A percentile compares a stretch with the other conserved stretches of the same genome.
phyloP scores from a whole-genome alignment of 2,888 invertebrate genomes.

The Pelosia muscerda region DNA sequence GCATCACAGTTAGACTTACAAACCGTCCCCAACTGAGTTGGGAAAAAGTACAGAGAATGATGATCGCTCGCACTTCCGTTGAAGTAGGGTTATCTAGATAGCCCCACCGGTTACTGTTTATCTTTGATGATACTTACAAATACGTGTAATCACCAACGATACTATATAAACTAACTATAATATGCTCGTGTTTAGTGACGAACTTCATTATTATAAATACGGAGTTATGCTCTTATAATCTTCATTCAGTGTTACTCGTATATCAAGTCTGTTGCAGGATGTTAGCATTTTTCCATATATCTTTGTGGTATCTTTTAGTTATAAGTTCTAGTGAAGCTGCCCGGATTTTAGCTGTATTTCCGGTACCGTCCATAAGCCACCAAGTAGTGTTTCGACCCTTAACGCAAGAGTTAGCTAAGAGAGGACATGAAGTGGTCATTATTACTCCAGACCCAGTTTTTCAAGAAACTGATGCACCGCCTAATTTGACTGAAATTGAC shows the following conservation, averaged over 20 bases:
- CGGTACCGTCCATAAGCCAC: slow-evolving; percentile 77
- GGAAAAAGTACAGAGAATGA: no score
- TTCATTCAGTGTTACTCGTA: background rate
- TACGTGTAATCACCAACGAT: no score
- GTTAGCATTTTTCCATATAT: background rate
- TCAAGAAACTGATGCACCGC: slow-evolving; percentile 51
- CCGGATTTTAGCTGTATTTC: slow-evolving; percentile 58
- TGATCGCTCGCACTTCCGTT: no score
- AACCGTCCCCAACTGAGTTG: no score
- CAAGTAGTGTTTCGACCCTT: slow-evolving; percentile 74
- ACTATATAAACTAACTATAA: no score
- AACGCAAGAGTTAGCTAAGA: slow-evolving; percentile 66
- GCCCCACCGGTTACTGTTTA: no score
- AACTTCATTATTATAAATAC: background rate
- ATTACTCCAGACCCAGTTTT: slow-evolving; percentile 74
- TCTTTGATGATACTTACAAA: no score
- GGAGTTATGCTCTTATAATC: background rate
- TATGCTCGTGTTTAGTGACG: background rate
- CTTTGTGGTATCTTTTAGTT: slow-evolving; percentile 16
- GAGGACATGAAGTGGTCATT: slow-evolving; percentile 78
- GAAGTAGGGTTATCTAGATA: no score
- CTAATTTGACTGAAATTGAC: slow-evolving; percentile 75
- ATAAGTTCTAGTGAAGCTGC: slow-evolving; percentile 35
- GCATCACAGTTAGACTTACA: no score
- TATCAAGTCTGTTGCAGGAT: slow-evolving; percentile 8